Evolutionary conservation across 2,113 vertebrate species (phyloP).

Genomic region (Micronycteris hirsuta): DNA sequence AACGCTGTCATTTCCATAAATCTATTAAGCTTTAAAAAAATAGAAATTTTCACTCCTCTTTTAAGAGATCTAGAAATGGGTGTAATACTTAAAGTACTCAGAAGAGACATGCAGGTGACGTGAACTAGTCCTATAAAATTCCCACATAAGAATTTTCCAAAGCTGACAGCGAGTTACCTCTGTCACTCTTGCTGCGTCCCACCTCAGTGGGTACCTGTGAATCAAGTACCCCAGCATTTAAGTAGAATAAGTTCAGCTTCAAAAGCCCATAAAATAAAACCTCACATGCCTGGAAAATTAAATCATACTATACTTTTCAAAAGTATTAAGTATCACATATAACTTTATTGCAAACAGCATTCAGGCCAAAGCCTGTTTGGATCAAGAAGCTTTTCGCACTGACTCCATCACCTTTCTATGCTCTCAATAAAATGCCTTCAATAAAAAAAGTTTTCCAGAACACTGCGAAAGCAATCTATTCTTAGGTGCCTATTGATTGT

Average conservation of each 20-base stretch:
- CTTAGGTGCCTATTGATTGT: background rate
- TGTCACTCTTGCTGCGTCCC: background rate
- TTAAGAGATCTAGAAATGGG: background rate
- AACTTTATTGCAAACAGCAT: background rate
- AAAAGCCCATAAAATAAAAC: conserved; percentile 19
- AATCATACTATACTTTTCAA: background rate
- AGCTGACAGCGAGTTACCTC: background rate
- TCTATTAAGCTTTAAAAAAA: background rate
- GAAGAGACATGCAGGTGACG: background rate
- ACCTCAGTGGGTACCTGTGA: background rate
- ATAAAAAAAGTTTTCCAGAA: background rate
- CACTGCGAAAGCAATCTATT: background rate
- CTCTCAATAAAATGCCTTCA: background rate
- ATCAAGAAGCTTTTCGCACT: background rate
- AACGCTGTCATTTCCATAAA: background rate
- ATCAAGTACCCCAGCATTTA: background rate
- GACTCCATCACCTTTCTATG: background rate
- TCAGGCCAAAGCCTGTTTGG: background rate
- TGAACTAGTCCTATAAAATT: background rate
- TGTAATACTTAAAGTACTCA: background rate
- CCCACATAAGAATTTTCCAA: background rate
- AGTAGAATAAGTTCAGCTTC: background rate
- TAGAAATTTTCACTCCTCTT: background rate
- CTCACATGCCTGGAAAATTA: background rate
- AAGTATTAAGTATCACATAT: conserved; percentile 5